Evolutionary conservation across 2,888 invertebrate species (phyloP).

Genomic region (Strigamia crassipes): DNA sequence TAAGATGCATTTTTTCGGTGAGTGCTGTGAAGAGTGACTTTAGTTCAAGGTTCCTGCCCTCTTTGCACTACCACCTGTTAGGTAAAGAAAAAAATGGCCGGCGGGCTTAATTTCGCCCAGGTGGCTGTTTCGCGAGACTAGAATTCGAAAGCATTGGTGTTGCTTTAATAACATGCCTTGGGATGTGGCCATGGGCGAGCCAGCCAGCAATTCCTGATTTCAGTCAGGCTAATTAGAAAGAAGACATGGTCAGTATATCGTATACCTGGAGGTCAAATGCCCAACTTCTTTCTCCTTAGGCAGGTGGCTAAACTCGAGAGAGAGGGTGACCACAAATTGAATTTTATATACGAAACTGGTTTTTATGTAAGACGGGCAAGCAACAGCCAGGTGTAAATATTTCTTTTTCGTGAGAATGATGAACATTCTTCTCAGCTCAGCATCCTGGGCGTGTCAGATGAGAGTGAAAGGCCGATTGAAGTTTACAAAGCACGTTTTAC

Average conservation of each 20-base stretch:
- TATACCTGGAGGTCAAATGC: slow-evolving; percentile 13
- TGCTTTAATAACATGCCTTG: slow-evolving; percentile 27
- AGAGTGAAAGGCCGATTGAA: slow-evolving; percentile 14
- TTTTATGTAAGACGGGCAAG: slow-evolving; percentile 12
- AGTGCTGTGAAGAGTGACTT: slow-evolving; percentile 14
- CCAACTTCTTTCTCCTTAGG: neutral
- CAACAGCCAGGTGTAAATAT: slow-evolving; percentile 17
- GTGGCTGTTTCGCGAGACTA: slow-evolving; percentile 7
- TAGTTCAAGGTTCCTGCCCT: slow-evolving; percentile 37
- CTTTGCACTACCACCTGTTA: slow-evolving; percentile 40
- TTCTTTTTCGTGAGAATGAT: slow-evolving; percentile 38
- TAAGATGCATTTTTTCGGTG: slow-evolving; percentile 35
- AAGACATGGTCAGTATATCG: slow-evolving; percentile 34
- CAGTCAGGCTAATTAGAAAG: slow-evolving; percentile 33
- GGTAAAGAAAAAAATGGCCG: neutral
- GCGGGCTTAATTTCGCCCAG: slow-evolving; percentile 28
- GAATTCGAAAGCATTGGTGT: slow-evolving; percentile 35
- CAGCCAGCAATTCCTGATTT: slow-evolving; percentile 17
- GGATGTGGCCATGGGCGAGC: neutral
- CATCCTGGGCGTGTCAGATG: slow-evolving; percentile 32
- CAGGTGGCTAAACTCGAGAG: neutral
- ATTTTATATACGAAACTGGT: slow-evolving; percentile 13
- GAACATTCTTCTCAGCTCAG: slow-evolving; percentile 17
- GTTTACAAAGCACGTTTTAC: slow-evolving; percentile 28
- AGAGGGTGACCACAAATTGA: neutral